Conservation (phyloP, 2,888 invertebrate species). For the Sylvicola cinctus region DNA sequence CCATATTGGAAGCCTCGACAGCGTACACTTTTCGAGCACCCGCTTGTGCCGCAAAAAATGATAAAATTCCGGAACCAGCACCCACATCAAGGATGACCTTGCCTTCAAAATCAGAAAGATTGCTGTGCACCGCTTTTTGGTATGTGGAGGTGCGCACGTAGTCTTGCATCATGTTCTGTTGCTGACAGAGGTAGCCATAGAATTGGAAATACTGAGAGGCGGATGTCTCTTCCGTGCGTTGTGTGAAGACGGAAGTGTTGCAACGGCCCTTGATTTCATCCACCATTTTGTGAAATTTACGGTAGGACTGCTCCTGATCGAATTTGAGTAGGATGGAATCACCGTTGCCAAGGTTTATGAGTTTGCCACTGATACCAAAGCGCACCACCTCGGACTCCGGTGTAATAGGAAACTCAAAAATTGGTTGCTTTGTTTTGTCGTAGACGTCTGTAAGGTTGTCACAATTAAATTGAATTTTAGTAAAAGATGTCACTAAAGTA, state of each 20-base stretch:
- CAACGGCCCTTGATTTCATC: conserved; percentile 23
- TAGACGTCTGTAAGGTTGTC: no score
- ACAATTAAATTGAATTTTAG: no score
- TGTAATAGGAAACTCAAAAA: no score
- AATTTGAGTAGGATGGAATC: no score
- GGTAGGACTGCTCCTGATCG: no score
- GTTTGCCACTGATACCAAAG: no score
- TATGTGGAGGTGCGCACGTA: conserved; percentile 96
- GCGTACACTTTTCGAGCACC: conserved; percentile 95
- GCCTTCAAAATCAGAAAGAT: conserved; percentile 76
- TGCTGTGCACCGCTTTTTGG: conserved; percentile 87
- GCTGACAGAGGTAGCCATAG: conserved; percentile 96
- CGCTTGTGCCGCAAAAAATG: conserved; percentile 95
- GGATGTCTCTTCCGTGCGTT: conserved; percentile 92
- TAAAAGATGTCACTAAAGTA: no score
- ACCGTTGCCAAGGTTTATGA: no score
- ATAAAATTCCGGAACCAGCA: conserved; percentile 94
- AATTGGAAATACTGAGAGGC: conserved; percentile 99
- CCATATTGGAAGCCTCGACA: conserved; percentile 98
- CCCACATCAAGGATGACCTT: conserved; percentile 94
- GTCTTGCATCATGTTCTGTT: conserved; percentile 99
- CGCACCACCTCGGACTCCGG: no score
- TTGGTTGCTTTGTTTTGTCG: no score
- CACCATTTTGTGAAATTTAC: not conserved
- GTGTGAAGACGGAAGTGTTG: conserved; percentile 67